phyloP scores from a whole-genome alignment of 2,113 vertebrate species.

The Opisthocomus hoazin region DNA sequence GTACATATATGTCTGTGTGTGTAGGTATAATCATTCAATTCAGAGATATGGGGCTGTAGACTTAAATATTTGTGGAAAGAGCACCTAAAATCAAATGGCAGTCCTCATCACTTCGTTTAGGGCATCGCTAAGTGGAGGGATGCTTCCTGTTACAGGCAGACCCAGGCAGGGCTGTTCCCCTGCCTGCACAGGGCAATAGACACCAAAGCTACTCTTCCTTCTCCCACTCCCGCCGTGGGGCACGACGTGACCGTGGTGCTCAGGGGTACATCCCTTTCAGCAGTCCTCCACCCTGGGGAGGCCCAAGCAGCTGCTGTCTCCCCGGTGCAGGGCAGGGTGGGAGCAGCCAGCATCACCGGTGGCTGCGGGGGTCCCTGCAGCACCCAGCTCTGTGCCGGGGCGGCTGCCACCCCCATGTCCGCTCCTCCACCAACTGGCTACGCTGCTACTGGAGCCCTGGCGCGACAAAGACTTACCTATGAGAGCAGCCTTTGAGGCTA shows the following conservation, averaged over 20 bases:
- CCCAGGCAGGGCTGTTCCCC: neutral
- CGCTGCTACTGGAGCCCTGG: neutral
- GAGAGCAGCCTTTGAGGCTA: neutral
- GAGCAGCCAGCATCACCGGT: neutral
- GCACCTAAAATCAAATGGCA: neutral
- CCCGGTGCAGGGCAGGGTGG: accelerated
- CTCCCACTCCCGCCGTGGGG: accelerated
- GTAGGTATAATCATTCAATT: neutral
- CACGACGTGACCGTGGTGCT: accelerated
- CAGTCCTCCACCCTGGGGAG: accelerated
- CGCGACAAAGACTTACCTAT: neutral
- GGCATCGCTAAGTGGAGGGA: neutral
- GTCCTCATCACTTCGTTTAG: neutral
- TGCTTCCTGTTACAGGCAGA: neutral
- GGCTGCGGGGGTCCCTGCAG: neutral
- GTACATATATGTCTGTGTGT: too few species aligned
- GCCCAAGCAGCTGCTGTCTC: accelerated
- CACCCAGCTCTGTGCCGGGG: neutral
- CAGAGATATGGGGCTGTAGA: neutral
- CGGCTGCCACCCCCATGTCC: accelerated
- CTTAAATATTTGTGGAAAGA: neutral
- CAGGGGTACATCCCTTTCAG: accelerated
- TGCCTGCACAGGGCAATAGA: neutral
- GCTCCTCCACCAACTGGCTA: neutral
- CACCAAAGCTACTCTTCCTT: neutral